Evolutionary conservation across 2,888 invertebrate species (phyloP), one percentile per base, ranked within the genome.

Genomic region (Seira sanloemensis): DNA sequence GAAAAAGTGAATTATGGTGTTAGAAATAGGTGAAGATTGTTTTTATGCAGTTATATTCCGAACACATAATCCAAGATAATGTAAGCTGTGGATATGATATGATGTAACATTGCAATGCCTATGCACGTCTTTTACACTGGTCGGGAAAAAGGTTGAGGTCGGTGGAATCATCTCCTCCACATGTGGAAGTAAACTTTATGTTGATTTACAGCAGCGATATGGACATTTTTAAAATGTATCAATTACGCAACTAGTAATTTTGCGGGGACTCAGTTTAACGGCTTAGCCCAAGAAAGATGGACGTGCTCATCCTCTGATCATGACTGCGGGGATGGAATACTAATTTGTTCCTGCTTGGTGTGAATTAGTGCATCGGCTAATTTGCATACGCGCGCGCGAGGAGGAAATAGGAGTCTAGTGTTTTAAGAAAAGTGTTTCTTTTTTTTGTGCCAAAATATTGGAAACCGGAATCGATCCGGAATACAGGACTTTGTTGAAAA

Each of bases 131-230:
- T 66, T 12, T 66, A 23, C 23, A 66, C 18, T 66, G 19, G 21
- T 66, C 58, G 54, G 68, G 74, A 80, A 80, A 80, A 75, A 75
- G 80, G 80, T 62, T 80, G 80, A 80, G 80, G 80, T 75, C 74
- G 74, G 69, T 54, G 37, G 66, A 69, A 75, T 69, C 50, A n/a
- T 37, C 37, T 37, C 7, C 12, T 27, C 27, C 4, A 71, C 26
- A 37, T n/a, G 71, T 19, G 7, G n/a, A 12, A 12, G 5, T 5
- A 5, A 62, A 19, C n/a, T 16, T 16, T 71, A 24, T 24, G 54
- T 66, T 16, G 26, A 37, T 69, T n/a, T n/a, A 37, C 18, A 69
- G 1, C 37, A 66, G 12, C 26, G 37, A 26, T 26, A 27, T 69
- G 12, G 25, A 16, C 26, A 7, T 27, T 37, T 69, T 69, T 26